Evolutionary conservation across 1,140 invertebrate species (phyloP).

Genomic region (Globodera ellingtonae): DNA sequence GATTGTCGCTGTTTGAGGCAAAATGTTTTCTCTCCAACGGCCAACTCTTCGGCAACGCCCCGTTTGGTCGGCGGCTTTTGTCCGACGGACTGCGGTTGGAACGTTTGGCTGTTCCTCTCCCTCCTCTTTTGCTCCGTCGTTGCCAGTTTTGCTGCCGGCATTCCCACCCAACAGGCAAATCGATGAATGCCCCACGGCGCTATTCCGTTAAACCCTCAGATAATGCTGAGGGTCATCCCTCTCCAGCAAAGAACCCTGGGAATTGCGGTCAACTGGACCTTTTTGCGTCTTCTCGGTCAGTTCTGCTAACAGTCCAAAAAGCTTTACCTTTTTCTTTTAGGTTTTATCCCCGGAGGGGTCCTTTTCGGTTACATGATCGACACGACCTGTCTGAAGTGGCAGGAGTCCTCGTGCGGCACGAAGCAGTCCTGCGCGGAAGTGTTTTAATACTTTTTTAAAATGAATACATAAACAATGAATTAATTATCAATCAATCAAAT

Average conservation of each 20-base stretch:
- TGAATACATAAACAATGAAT: too few species aligned
- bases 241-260: slow-evolving; percentile 64
- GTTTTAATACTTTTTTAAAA: too few species aligned
- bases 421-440: slow-evolving; percentile 44
- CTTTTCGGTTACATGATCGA: slow-evolving; percentile 64
- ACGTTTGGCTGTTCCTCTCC: slow-evolving; percentile 58
- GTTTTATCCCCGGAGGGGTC: slow-evolving; percentile 63
- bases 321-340: slow-evolving; percentile 29
- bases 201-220: slow-evolving; percentile 38
- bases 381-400: slow-evolving; percentile 63
- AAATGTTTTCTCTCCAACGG: not conserved
- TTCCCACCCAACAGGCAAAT: slow-evolving; percentile 61
- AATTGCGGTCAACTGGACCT: slow-evolving; percentile 64
- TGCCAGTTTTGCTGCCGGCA: slow-evolving; percentile 64
- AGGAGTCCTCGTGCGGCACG: slow-evolving; percentile 57
- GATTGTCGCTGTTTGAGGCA: slow-evolving; percentile 49
- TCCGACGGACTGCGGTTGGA: slow-evolving; percentile 56
- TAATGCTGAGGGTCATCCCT: slow-evolving; percentile 63
- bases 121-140: slow-evolving; percentile 64
- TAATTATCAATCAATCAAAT: too few species aligned
- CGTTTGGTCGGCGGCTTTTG: slow-evolving; percentile 52
- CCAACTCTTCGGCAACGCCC: slow-evolving; percentile 8
- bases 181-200: not conserved
- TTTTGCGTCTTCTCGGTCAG: slow-evolving; percentile 56
- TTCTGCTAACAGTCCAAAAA: not conserved